Conservation (phyloP, 2,113 vertebrate species). For the Helogale parvula region DNA sequence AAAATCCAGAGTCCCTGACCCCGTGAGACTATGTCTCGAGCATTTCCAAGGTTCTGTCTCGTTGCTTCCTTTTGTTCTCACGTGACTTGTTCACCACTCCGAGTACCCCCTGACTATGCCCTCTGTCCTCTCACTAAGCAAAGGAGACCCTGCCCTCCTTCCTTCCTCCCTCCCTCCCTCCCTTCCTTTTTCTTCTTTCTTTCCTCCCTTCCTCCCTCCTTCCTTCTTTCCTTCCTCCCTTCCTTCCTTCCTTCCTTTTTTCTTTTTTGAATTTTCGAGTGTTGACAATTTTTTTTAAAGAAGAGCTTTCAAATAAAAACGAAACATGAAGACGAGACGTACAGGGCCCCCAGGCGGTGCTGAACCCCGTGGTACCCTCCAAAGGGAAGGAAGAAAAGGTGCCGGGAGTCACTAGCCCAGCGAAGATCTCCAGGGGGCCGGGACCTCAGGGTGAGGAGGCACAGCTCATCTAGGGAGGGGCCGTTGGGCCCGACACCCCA, state of each 20-base stretch:
- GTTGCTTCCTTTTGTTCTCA: neutral
- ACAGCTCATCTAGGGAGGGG: slow-evolving; percentile 36
- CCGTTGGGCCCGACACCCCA: rapidly evolving
- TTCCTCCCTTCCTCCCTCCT: no score
- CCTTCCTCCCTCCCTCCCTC: no score
- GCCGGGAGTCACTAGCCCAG: slow-evolving; percentile 8
- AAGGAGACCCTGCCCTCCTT: neutral
- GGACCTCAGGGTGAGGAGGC: neutral
- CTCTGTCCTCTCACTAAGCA: neutral
- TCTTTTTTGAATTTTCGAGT: neutral
- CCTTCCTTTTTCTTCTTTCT: no score
- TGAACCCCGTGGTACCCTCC: neutral
- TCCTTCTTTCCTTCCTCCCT: no score
- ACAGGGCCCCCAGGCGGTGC: neutral
- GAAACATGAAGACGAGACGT: neutral
- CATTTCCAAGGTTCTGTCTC: neutral
- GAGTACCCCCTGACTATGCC: neutral
- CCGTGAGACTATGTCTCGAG: neutral
- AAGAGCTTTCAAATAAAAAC: neutral
- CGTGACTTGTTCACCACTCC: neutral
- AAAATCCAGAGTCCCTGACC: slow-evolving; percentile 35
- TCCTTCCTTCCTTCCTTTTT: neutral
- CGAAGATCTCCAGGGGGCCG: neutral
- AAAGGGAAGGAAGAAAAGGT: rapidly evolving
- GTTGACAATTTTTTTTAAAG: neutral